Percentiles rank a stretch among this genome's conserved stretches.
phyloP scores from a whole-genome alignment of 1,140 invertebrate species.

The Hesperophylax magnus region DNA sequence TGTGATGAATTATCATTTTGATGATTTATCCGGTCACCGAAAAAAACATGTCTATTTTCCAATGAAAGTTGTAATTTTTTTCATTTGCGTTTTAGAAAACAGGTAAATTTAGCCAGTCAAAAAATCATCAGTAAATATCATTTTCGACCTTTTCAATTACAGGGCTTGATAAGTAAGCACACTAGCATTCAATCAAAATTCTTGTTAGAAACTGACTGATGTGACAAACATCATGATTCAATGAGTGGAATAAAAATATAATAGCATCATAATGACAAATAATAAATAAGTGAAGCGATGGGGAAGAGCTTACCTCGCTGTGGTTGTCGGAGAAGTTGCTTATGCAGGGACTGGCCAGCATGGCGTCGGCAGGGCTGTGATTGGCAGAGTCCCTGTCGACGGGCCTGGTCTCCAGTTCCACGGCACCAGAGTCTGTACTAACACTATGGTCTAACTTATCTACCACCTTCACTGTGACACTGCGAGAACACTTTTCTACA shows the following conservation, averaged over 20 bases:
- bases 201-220: too few relatives aligned
- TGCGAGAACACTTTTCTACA: neutral
- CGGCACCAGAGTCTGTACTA: conserved; percentile 61
- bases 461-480: conserved; percentile 57
- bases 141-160: too few relatives aligned
- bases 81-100: too few relatives aligned
- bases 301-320: conserved; percentile 71
- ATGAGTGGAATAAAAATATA: neutral
- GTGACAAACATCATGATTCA: neutral
- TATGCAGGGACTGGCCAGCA: conserved; percentile 75
- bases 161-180: too few relatives aligned
- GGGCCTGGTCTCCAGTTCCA: conserved; percentile 67
- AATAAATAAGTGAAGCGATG: neutral
- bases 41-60: too few relatives aligned
- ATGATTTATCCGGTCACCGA: too few relatives aligned
- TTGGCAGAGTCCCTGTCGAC: conserved; percentile 78
- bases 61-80: too few relatives aligned
- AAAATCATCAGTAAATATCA: too few relatives aligned
- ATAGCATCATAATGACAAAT: neutral
- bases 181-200: too few relatives aligned
- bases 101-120: too few relatives aligned
- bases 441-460: conserved; percentile 63
- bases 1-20: too few relatives aligned
- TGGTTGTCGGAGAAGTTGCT: conserved; percentile 78
- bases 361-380: conserved; percentile 77